Conservation (phyloP, 2,888 invertebrate genomes). For the Drosophila eohydei region DNA sequence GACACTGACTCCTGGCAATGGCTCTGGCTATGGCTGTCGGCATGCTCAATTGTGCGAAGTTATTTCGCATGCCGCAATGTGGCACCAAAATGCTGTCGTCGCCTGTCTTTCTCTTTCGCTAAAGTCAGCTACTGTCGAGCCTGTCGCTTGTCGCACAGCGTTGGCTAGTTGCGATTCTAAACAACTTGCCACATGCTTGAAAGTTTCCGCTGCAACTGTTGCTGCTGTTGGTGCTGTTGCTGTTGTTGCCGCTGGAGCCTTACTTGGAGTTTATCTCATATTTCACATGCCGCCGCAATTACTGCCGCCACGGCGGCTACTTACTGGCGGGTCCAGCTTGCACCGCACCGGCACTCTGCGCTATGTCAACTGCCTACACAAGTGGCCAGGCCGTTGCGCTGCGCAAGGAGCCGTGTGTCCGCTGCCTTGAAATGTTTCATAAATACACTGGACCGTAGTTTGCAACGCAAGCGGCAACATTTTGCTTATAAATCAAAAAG, state of each 20-base stretch:
- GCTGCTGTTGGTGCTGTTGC: not conserved
- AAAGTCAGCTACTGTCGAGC: conserved; percentile 18
- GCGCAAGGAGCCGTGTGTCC: conserved; percentile 58
- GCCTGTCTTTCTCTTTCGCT: conserved; percentile 35
- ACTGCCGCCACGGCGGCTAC: conserved; percentile 73
- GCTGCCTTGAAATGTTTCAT: conserved; percentile 81
- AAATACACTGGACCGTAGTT: conserved; percentile 59
- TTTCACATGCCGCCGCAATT: conserved; percentile 81
- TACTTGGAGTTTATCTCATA: conserved; percentile 82
- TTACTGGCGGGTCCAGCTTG: conserved; percentile 50
- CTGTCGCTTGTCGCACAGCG: conserved; percentile 24
- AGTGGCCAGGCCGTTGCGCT: conserved; percentile 34
- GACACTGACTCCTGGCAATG: not conserved
- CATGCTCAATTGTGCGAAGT: conserved; percentile 80
- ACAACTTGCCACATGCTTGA: conserved; percentile 80
- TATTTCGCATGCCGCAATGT: conserved; percentile 81
- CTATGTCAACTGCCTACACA: conserved; percentile 77
- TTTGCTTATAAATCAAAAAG: conserved; percentile 82
- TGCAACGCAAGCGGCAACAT: conserved; percentile 66
- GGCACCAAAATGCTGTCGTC: conserved; percentile 78
- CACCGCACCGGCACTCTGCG: conserved; percentile 16
- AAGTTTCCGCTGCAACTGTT: conserved; percentile 51
- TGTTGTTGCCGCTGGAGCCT: conserved; percentile 45
- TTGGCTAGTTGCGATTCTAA: conserved; percentile 77
- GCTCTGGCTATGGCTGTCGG: conserved; percentile 55